A percentile compares a stretch with the other conserved stretches of the same genome.
Conservation (phyloP, 2,113 vertebrate genomes). For the Channa argus region DNA sequence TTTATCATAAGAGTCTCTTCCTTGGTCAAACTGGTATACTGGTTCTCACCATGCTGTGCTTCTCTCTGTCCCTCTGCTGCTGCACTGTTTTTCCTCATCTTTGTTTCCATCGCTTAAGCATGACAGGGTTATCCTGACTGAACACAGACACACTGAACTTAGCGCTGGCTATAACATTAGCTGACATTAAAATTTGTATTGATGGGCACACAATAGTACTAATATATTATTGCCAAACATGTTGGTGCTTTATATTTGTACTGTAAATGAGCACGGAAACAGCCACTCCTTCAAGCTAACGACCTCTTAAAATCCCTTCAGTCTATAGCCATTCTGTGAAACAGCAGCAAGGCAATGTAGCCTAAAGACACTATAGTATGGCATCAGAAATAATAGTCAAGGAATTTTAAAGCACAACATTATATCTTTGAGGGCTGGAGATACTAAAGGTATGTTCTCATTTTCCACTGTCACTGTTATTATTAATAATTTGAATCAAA, state of each 20-base stretch:
- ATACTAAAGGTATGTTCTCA: constrained; percentile 27
- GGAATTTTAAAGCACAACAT: constrained; percentile 72
- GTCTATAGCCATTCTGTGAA: constrained; percentile 26
- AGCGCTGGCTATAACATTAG: not conserved
- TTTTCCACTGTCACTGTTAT: constrained; percentile 11
- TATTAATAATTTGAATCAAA: not conserved
- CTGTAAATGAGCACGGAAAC: constrained; percentile 57
- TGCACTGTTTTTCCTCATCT: constrained; percentile 32
- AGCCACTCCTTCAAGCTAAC: not conserved
- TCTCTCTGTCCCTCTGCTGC: constrained; percentile 24
- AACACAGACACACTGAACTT: not conserved
- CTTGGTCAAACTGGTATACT: constrained; percentile 12
- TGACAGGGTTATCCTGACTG: constrained; percentile 10
- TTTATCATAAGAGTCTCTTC: constrained; percentile 1
- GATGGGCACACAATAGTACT: constrained; percentile 30
- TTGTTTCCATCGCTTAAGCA: not conserved
- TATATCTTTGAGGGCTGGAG: constrained; percentile 51
- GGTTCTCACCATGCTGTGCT: constrained; percentile 10
- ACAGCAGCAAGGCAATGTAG: constrained; percentile 11
- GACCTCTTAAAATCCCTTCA: not conserved
- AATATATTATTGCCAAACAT: constrained; percentile 58
- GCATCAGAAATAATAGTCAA: not conserved
- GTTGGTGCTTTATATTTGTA: constrained; percentile 59
- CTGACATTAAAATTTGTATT: not conserved
- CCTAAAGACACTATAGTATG: constrained; percentile 6